Evolutionary conservation across 2,888 invertebrate species (phyloP).

Genomic region (Stegophylla sp.): DNA sequence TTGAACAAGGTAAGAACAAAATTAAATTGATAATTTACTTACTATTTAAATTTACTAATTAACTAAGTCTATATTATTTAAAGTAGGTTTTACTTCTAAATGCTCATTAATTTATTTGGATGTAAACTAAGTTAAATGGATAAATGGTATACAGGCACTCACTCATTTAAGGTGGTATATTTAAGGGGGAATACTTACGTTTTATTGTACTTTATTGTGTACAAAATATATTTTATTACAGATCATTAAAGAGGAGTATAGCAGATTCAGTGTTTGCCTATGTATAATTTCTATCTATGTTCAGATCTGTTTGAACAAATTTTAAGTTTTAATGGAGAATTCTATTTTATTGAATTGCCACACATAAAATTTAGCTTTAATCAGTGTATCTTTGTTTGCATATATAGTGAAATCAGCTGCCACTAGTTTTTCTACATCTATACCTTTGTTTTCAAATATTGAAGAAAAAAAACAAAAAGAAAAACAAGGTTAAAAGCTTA

Average conservation of each 20-base stretch:
- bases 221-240: too few relatives aligned
- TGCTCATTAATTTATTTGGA: background rate
- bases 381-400: background rate
- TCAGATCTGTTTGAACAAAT: too few relatives aligned
- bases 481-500: conserved; percentile 28
- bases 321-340: too few relatives aligned
- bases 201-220: too few relatives aligned
- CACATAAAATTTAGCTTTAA: background rate
- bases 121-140: background rate
- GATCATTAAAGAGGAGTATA: too few relatives aligned
- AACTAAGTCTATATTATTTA: background rate
- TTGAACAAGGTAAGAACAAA: conserved; percentile 22
- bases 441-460: background rate
- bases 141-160: too few relatives aligned
- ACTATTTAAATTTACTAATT: background rate
- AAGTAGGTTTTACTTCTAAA: background rate
- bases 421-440: background rate
- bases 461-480: conserved; percentile 9
- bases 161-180: too few relatives aligned
- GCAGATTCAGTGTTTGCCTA: too few relatives aligned
- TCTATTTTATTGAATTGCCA: too few relatives aligned
- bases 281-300: too few relatives aligned
- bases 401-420: conserved; percentile 18
- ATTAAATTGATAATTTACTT: background rate
- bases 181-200: too few relatives aligned